Evolutionary conservation across 2,113 vertebrate genomes (phyloP), one percentile per base, ranked within the genome.

Genomic region (Rhadina sibilatrix): DNA sequence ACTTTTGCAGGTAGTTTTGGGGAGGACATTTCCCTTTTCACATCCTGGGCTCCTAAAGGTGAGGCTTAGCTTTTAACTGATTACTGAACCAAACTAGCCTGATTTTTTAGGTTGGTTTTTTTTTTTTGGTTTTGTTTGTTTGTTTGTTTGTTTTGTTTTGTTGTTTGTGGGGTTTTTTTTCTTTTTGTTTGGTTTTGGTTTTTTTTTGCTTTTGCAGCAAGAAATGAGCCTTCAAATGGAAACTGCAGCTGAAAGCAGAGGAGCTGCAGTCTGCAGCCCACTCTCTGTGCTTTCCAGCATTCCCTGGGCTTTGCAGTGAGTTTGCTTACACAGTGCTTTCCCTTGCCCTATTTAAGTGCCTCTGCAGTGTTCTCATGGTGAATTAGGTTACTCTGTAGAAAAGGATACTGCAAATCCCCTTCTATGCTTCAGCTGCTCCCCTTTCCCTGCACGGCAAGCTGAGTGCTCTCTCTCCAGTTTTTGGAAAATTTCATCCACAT

Each of bases 321-420:
- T 79, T 83, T 93, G 85, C 94, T 96, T 90, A 88, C 68, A 71
- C 71, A 37, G 85, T 59, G 60, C 71, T 95, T 96, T 93, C 69
- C 49, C 85, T 68, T 83, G 93, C 79, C 93, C 93, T 93, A 95
- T 93, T 96, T 95, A 94, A 93, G 19, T 40, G 71, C 71, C 76
- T 91, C 91, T 91, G 94, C 92, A 91, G 76, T 20, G 22, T 56
- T 63, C 76, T 96, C 56, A 15, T 38, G 72, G 44, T 71, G 79
- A 92, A 93, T 95, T 94, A 92, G 44, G 75, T 92, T 96, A 88
- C 60, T 68, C 70, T 63, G 7, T 57, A 92, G 68, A 74, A 80
- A 80, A 81, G 27, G 17, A 50, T 31, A 27, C 24, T 69, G 82
- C 69, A 83, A 83, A 91, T 92, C 66, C 63, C 37, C 57, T 94